Evolutionary conservation across 1,140 invertebrate species (phyloP).

Genomic region (Scylla paramamosain): DNA sequence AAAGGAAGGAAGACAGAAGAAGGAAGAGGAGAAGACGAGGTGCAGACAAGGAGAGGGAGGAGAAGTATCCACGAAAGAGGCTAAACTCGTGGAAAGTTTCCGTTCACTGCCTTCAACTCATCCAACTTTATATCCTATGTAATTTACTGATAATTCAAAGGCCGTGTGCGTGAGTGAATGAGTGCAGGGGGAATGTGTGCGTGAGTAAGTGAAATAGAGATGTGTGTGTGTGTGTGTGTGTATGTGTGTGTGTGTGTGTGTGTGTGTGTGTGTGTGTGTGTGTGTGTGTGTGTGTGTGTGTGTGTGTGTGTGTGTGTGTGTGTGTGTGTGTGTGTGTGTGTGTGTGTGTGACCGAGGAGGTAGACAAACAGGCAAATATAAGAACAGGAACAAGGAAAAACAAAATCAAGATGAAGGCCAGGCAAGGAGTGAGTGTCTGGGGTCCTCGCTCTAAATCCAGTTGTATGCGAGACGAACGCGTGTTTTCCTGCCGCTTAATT

Average conservation of each 20-base stretch:
- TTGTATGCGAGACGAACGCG: no score
- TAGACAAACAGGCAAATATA: not conserved
- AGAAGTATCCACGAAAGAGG: not conserved
- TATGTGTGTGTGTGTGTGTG: not conserved
- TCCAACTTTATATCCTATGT: no score
- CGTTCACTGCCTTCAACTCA: no score
- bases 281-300: slow-evolving; percentile 29
- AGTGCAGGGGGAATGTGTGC: no score
- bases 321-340: not conserved
- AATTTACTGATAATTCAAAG: no score
- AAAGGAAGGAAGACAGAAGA: not conserved
- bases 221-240: slow-evolving; percentile 26
- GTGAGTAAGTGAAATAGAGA: no score
- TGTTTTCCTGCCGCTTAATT: no score
- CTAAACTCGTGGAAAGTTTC: not conserved
- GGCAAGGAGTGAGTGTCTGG: not conserved
- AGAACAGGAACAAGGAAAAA: not conserved
- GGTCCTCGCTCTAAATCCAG: no score
- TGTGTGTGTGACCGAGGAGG: not conserved
- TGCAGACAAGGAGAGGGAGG: not conserved
- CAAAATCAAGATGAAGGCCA: not conserved
- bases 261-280: slow-evolving; percentile 4
- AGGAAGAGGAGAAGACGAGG: not conserved
- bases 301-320: not conserved
- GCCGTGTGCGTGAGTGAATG: no score